Evolutionary conservation across 1,140 invertebrate species (phyloP).

Genomic region (Archegozetes longisetosus): DNA sequence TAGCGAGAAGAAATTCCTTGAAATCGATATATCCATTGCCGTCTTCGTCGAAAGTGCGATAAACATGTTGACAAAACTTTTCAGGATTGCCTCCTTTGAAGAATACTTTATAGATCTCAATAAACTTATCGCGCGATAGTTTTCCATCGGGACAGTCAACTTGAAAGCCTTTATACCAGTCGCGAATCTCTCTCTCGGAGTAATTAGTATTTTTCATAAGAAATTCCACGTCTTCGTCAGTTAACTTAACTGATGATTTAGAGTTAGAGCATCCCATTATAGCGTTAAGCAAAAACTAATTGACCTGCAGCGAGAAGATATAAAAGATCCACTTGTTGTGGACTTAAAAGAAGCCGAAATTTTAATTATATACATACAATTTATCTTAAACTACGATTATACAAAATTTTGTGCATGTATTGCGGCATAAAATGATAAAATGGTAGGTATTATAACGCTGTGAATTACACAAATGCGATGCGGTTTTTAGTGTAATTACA

Average conservation of each 20-base stretch:
- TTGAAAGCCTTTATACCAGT: constrained; percentile 96
- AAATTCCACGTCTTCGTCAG: constrained; percentile 93
- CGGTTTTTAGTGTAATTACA: too few species aligned
- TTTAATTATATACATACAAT: too few species aligned
- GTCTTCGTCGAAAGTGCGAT: constrained; percentile 97
- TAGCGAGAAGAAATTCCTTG: constrained; percentile 89
- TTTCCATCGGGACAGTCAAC: constrained; percentile 98
- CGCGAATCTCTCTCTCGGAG: constrained; percentile 89
- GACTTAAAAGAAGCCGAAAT: too few species aligned
- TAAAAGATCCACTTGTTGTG: too few species aligned
- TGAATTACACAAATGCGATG: too few species aligned
- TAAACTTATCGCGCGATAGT: constrained; percentile 91
- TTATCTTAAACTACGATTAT: too few species aligned
- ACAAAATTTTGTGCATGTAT: too few species aligned
- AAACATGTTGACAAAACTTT: constrained; percentile 97
- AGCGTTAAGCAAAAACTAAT: too few species aligned
- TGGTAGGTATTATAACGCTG: too few species aligned
- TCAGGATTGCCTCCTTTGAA: constrained; percentile 96
- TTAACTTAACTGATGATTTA: constrained; percentile 46
- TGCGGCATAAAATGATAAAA: too few species aligned
- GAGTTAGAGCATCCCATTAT: constrained; percentile 94
- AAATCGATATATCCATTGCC: constrained; percentile 89
- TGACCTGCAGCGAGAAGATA: too few species aligned
- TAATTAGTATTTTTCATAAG: constrained; percentile 85
- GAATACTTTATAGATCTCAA: constrained; percentile 99